Percentiles rank a stretch among this genome's conserved stretches.
Evolutionary conservation across 2,888 invertebrate genomes (phyloP).

Genomic region (Tethea ocularis): DNA sequence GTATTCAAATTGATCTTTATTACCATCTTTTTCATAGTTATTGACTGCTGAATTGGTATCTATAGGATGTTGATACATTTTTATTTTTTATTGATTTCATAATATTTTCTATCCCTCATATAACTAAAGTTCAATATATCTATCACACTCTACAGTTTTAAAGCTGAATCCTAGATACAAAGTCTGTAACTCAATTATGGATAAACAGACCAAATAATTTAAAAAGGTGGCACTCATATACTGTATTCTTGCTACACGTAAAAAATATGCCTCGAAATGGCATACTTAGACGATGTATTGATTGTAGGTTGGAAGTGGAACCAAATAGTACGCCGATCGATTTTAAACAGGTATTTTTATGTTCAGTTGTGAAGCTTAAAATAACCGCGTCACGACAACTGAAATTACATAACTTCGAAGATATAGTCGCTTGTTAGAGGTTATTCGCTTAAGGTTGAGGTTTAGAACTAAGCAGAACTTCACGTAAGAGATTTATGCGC

Average conservation of each 20-base stretch:
- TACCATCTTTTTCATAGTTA: neutral
- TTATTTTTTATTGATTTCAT: too few species aligned
- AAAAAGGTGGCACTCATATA: neutral
- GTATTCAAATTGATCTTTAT: neutral
- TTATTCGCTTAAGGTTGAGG: neutral
- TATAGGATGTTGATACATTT: too few species aligned
- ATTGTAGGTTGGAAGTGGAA: neutral
- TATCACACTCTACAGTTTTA: too few species aligned
- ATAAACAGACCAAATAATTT: neutral
- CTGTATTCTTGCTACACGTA: neutral
- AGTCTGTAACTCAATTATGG: neutral
- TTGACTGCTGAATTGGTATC: neutral
- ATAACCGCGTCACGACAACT: conserved; percentile 43
- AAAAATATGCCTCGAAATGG: neutral
- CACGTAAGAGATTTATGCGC: neutral
- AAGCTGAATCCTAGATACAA: too few species aligned
- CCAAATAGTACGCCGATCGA: neutral
- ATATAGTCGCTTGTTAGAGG: neutral
- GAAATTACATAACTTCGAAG: neutral
- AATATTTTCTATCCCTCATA: too few species aligned
- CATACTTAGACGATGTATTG: neutral
- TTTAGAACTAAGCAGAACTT: neutral
- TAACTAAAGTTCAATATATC: too few species aligned
- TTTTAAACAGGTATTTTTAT: neutral
- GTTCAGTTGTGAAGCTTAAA: conserved; percentile 34